phyloP scores from a whole-genome alignment of 2,888 invertebrate genomes.

The Lucinisca nassula region DNA sequence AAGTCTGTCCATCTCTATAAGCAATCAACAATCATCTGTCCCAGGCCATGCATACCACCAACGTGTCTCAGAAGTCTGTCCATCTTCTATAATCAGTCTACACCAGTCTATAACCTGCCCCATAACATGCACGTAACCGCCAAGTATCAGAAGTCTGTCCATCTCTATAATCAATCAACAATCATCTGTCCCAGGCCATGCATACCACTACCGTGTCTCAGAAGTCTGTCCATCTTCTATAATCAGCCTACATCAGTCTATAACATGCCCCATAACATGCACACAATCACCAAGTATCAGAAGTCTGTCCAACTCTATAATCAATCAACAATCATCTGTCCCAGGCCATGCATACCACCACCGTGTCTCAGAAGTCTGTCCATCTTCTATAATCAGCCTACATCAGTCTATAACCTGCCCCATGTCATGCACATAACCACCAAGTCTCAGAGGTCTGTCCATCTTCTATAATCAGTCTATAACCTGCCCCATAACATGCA shows the following conservation, averaged over 20 bases:
- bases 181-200: slow-evolving; percentile 92
- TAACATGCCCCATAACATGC: neutral
- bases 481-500: neutral
- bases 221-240: slow-evolving; percentile 95
- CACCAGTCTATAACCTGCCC: neutral
- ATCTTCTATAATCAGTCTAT: slow-evolving; percentile 89
- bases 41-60: slow-evolving; percentile 90
- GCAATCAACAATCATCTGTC: slow-evolving; percentile 91
- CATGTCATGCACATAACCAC: slow-evolving; percentile 89
- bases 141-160: no score
- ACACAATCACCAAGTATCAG: no score
- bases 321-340: slow-evolving; percentile 91
- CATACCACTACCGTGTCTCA: slow-evolving; percentile 93
- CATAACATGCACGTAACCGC: no score
- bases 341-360: slow-evolving; percentile 90
- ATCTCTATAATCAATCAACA: no score
- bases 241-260: no score
- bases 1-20: slow-evolving; percentile 95
- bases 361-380: slow-evolving; percentile 97
- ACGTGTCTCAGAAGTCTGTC: slow-evolving; percentile 97
- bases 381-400: slow-evolving; percentile 91
- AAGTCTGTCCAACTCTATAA: neutral
- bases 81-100: slow-evolving; percentile 91
- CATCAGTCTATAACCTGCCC: neutral
- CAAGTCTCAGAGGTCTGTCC: slow-evolving; percentile 97